Evolutionary conservation across 2,113 vertebrate species (phyloP).

Genomic region (Ageneiosus marmoratus): DNA sequence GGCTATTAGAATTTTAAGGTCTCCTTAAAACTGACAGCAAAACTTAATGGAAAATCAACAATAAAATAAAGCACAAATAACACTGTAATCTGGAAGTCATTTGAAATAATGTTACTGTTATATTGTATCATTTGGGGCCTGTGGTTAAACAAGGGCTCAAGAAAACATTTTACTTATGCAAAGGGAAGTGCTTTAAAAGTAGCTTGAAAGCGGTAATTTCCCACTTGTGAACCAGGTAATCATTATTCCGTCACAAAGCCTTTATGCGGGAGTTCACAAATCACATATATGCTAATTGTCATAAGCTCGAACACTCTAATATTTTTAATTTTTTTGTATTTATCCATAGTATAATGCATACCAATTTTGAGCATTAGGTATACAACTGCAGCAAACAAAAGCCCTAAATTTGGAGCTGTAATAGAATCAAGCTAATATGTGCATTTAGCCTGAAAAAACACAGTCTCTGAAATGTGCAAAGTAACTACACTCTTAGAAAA

Average conservation of each 20-base stretch:
- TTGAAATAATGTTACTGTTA: background rate
- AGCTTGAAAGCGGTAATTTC: slow-evolving; percentile 69
- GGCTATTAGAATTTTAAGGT: background rate
- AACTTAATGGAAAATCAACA: background rate
- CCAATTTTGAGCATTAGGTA: background rate
- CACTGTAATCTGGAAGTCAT: background rate
- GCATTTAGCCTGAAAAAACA: background rate
- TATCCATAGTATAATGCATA: background rate
- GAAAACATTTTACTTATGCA: background rate
- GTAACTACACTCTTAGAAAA: background rate
- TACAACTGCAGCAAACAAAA: background rate
- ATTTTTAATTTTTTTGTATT: background rate
- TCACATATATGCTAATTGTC: slow-evolving; percentile 15
- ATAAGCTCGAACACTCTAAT: background rate
- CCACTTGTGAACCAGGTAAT: slow-evolving; percentile 76
- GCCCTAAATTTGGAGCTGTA: background rate
- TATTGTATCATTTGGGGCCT: background rate
- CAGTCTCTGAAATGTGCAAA: background rate
- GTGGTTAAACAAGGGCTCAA: background rate
- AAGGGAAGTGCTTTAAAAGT: background rate
- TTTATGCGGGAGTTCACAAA: slow-evolving; percentile 15
- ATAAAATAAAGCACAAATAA: background rate
- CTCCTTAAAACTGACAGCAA: background rate
- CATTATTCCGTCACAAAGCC: slow-evolving; percentile 52
- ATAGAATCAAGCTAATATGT: background rate